Evolutionary conservation across 2,113 vertebrate species (phyloP), one percentile per base, ranked within the genome.

Genomic region (Megaceryle maxima): DNA sequence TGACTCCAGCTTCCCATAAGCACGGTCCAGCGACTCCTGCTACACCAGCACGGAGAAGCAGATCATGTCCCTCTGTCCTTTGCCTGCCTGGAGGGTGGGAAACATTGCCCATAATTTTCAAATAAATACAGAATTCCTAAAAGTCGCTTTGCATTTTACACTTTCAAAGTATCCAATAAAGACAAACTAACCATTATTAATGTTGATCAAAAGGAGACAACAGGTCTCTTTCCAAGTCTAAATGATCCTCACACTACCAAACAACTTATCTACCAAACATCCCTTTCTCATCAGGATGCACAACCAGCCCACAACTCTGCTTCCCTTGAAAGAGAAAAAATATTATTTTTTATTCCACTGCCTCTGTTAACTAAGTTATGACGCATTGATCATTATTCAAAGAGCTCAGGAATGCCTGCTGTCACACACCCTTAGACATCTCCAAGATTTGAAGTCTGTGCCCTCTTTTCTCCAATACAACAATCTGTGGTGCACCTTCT

Each of bases 401-500:
- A 69, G 72, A 74, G 82, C 79, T 88, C 55, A 21, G 56, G 50
- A 83, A 53, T 43, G 56, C 59, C 70, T 67, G 75, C 75, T 88
- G 79, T 59, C 79, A 70, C 1, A 1, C 2, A 1, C 64, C 64
- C 60, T 46, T 31, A 41, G 28, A 68, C 66, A 69, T 13, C 60
- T 81, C 77, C 86, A 70, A 14, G 80, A 21, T 25, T 7, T 87
- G 64, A 78, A 83, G 72, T n/a, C 13, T 1, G 7, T 19, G 75
- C 56, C 76, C 92, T 92, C 51, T 84, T 48, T 68, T 44, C 76
- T 93, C 80, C 94, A n/a, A n/a, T 39, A 87, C 86, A 89, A 53
- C 83, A 62, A 67, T 31, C 56, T 43, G 26, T 83, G 87, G 63
- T 63, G 3, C 75, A 64, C 28, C 57, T 46, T 69, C 76, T 84